Evolutionary conservation across 1,140 invertebrate genomes (phyloP).

Genomic region (Euura saliciscinereae): DNA sequence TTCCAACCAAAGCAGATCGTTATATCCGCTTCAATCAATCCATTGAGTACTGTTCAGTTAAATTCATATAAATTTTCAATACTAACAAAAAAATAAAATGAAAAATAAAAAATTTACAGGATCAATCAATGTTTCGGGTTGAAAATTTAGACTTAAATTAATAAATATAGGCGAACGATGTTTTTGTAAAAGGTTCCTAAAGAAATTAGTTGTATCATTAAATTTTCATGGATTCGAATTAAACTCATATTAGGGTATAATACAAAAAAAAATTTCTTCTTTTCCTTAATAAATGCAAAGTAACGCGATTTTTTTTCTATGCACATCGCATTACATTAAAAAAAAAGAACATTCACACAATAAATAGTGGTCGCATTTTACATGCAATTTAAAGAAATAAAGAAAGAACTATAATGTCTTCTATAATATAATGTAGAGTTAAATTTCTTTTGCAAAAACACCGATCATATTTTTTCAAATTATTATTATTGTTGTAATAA

Average conservation of each 20-base stretch:
- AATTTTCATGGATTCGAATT: constrained; percentile 14
- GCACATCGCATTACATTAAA: constrained; percentile 21
- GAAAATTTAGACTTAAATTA: background rate
- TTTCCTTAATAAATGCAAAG: constrained; percentile 24
- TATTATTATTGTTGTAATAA: background rate
- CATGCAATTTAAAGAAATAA: constrained; percentile 19
- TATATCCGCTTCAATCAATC: background rate
- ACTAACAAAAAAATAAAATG: background rate
- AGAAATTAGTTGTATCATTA: constrained; percentile 19
- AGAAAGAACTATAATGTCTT: background rate
- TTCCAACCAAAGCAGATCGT: background rate
- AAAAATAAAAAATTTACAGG: background rate
- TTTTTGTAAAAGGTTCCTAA: constrained; percentile 20
- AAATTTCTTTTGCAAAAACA: constrained; percentile 1
- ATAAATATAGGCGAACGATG: background rate
- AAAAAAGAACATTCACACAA: constrained; percentile 17
- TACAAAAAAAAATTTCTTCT: too few relatives aligned
- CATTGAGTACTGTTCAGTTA: background rate
- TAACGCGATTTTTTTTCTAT: constrained; percentile 28
- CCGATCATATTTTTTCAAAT: background rate
- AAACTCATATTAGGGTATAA: background rate
- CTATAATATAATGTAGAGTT: background rate
- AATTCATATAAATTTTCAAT: background rate
- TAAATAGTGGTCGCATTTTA: constrained; percentile 32
- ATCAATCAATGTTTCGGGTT: background rate